Base-by-base conservation (phyloP, 2,888 invertebrate genomes). In the Tolmerus cingulatus region DNA sequence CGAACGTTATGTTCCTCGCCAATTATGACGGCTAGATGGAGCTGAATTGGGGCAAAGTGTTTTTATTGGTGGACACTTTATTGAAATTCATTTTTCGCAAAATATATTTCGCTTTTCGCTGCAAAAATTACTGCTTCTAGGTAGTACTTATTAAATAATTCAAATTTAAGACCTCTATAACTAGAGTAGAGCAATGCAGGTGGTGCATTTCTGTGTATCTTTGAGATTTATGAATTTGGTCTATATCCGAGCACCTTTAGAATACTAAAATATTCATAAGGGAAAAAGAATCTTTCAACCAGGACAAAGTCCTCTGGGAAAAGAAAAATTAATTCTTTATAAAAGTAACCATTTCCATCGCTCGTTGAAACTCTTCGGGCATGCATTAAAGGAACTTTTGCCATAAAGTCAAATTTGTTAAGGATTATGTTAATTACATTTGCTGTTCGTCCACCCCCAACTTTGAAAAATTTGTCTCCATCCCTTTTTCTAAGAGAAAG, bases 341-440 rank as follows among this genome's bases (percentile, higher is more conserved):
- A 66, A 66, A 66, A 66, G 27, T 27, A 12, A 9, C 66, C 66
- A 23, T 66, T 66, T 7, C 66, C 66, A 23, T 23, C 23, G 51
- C 19, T 9, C 23, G 57, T 23, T 57, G 23, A 23, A 57, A 57
- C 19, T 57, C 57, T 23, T 23, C 12, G 19, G 57, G 57, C 66
- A 66, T 66, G 27, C 23, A 66, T 66, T 66, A 66, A 66, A 66
- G 12, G 12, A 66, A 66, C 23, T 66, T 66, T 66, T 19, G 66
- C 66, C 14, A 76, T 34, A 34, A 76, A 76, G 37, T 76, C 34
- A 34, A 34, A 76, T 76, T 76, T 66, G 66, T 66, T 66, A 66
- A 66, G 66, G 66, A 76, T 76, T 76, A 76, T 76, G 34, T 76
- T 76, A 76, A 76, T 76, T 76, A 76, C 76, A 34, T 37, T 37